phyloP scores from a whole-genome alignment of 2,113 vertebrate genomes.

The Polypterus bichir region DNA sequence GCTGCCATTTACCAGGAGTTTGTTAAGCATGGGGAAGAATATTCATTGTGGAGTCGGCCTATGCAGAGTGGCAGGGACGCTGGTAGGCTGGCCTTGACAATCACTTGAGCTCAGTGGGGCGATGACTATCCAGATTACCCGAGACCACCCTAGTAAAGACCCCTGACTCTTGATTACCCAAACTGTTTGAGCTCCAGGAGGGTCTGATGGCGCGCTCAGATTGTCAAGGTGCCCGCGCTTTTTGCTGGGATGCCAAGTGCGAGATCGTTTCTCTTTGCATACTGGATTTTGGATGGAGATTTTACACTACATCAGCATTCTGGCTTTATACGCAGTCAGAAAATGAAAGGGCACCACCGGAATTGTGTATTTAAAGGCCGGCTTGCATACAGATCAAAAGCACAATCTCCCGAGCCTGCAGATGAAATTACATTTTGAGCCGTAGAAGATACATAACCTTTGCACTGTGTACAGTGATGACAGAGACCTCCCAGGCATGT shows the following conservation, averaged over 20 bases:
- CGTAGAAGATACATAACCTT: constrained; percentile 1
- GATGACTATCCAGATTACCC: constrained; percentile 54
- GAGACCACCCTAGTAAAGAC: constrained; percentile 50
- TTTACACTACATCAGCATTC: too few relatives aligned
- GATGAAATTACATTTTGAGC: constrained; percentile 5
- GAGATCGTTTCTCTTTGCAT: too few relatives aligned
- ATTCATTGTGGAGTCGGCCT: constrained; percentile 44
- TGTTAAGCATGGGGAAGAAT: constrained; percentile 69
- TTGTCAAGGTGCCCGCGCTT: constrained; percentile 26
- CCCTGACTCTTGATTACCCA: constrained; percentile 45
- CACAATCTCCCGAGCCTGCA: not conserved
- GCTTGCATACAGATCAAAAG: constrained; percentile 1
- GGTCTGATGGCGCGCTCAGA: constrained; percentile 58
- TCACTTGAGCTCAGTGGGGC: constrained; percentile 41
- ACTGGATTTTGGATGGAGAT: too few relatives aligned
- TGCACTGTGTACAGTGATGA: not conserved
- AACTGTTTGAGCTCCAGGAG: constrained; percentile 24
- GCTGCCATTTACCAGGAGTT: constrained; percentile 55
- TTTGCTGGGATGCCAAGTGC: too few relatives aligned
- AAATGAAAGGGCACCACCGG: too few relatives aligned
- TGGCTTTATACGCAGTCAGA: too few relatives aligned
- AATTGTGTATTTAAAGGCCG: not conserved
- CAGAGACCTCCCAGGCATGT: not conserved
- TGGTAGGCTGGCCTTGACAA: constrained; percentile 37
- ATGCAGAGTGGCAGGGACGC: constrained; percentile 19